A percentile compares a stretch with the other conserved stretches of the same genome.
These are phyloP conservation scores for Sisyra terminalis DNA, from an alignment of 2,888 invertebrate species.

Conservation along the genomic window DNA sequence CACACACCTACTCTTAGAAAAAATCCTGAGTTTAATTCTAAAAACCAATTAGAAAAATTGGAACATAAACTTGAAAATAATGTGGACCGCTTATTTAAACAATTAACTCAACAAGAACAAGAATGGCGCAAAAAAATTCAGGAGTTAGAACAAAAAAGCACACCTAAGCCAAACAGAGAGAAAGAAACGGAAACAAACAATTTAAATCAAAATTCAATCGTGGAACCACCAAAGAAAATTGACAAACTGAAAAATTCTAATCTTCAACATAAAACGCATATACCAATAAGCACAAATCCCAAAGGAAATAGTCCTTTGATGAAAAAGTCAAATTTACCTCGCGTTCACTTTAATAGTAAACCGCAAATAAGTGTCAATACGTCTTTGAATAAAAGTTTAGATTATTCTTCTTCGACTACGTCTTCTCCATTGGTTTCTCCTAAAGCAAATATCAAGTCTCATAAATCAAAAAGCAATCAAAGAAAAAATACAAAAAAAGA, in stretches of 20 bases:
- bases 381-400: no score
- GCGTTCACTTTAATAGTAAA: no score
- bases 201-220: background rate
- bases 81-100: background rate
- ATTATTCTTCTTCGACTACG: no score
- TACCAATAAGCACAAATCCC: no score
- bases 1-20: background rate
- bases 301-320: no score
- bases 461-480: no score
- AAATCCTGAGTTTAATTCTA: background rate
- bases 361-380: no score
- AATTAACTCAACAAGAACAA: constrained; percentile 5
- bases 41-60: constrained; percentile 1
- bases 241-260: background rate
- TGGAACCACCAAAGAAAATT: background rate
- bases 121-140: constrained; percentile 3
- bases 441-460: no score
- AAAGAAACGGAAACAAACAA: no score
- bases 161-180: background rate
- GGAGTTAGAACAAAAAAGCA: constrained; percentile 2
- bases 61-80: constrained; percentile 2
- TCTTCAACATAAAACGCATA: background rate
- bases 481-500: no score
- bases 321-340: no score
- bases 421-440: no score